Base-by-base conservation (phyloP, 1,140 invertebrate genomes). In the Pachypsylla venusta region DNA sequence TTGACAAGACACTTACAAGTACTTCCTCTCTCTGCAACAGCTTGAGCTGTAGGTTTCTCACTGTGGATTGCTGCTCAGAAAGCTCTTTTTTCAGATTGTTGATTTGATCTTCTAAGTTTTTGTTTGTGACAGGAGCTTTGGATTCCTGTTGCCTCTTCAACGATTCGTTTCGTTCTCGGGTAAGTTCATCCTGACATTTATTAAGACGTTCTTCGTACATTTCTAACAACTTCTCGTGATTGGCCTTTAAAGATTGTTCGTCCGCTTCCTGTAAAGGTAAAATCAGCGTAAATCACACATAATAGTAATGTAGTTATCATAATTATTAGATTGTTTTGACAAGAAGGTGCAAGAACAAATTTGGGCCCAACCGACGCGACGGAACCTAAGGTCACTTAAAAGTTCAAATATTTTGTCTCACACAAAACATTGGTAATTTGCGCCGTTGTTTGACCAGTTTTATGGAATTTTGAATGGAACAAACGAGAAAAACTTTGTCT, bases 21-120 rank as follows among this genome's bases (percentile, higher is more conserved):
- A 19, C 22, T 19, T 48, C 42, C n/a, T n/a, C 42, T 19, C 22
- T 48, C 7, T 10, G 42, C 4, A 48, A 4, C 7, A 48, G n/a
- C 4, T 48, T 48, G n/a, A 48, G 42, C 42, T 48, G 42, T 22
- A 48, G 42, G 22, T 48, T 22, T 19, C 42, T 48, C 42, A 48
- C 42, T 3, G 22, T 4, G 42, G 16, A 19, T 3, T 48, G 7
- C n/a, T n/a, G 16, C 42, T 48, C 3, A 7, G 16, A n/a, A 7
- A 48, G 4, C n/a, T 48, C 42, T 19, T 3, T 22, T 22, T 48
- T 19, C 4, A 48, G 7, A 48, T 4, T 48, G 4, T 48, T 48
- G n/a, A 48, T 4, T 19, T 48, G 5, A 22, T 10, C 42, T 19
- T 48, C 7, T 4, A 48, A 19, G 16, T 48, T n/a, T 35, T 35